phyloP scores from a whole-genome alignment of 2,797 vertebrate species.

The Coilia nasus region DNA sequence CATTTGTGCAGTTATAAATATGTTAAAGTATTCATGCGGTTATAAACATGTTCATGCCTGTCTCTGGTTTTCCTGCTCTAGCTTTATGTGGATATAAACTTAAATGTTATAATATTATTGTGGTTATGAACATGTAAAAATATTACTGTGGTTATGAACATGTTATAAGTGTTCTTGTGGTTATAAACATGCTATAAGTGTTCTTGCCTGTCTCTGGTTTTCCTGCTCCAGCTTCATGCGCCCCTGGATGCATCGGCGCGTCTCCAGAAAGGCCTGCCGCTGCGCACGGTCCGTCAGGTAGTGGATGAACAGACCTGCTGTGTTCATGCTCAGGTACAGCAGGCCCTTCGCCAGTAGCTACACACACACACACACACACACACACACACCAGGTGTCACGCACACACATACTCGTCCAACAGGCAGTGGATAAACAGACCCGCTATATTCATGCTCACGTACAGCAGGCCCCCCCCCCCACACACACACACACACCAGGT shows the following conservation, averaged over 20 bases:
- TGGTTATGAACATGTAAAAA: too few relatives aligned
- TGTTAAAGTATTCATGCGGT: too few relatives aligned
- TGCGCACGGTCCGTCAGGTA: slow-evolving; percentile 79
- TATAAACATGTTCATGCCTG: slow-evolving; percentile 63
- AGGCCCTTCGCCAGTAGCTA: slow-evolving; percentile 75
- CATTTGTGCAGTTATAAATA: too few relatives aligned
- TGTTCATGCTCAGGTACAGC: slow-evolving; percentile 77
- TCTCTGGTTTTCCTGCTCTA: slow-evolving; percentile 81
- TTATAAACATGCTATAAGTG: neutral
- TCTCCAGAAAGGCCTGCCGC: slow-evolving; percentile 80
- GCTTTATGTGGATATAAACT: too few relatives aligned
- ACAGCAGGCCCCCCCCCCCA: neutral
- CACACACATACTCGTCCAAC: neutral
- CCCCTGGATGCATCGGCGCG: slow-evolving; percentile 76
- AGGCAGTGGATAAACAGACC: neutral
- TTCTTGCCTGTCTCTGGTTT: slow-evolving; percentile 78
- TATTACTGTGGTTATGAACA: too few relatives aligned
- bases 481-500: too few relatives aligned
- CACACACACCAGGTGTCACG: neutral
- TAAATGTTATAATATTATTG: too few relatives aligned
- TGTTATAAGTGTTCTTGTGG: too few relatives aligned
- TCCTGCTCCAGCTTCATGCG: slow-evolving; percentile 77
- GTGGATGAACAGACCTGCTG: slow-evolving; percentile 78
- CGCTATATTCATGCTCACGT: neutral
- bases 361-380: neutral